Base-by-base conservation (phyloP, 1,140 invertebrate genomes). In the Panagrolaimus sp. region DNA sequence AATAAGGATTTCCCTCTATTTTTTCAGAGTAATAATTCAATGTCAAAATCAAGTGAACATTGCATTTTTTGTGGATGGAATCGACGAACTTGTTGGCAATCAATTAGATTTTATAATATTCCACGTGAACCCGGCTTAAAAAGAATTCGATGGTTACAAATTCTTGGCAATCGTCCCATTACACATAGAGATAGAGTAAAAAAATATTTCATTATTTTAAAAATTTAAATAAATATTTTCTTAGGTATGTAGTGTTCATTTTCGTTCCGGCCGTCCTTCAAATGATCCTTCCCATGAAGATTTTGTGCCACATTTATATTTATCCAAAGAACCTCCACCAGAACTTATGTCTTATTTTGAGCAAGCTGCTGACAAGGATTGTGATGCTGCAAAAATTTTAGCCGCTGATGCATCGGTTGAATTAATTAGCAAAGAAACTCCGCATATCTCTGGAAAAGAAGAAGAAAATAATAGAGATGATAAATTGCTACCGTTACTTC, bases 21-120 rank as follows among this genome's bases (percentile, higher is more conserved):
- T 7, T 52, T 52, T 7, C 48, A 52, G 17, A n/a, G 52, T 58
- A 5, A 21, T n/a, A 38, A 4, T 2, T 4, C 1, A 17, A 58
- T 58, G 52, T 21, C 52, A 0, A 58, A 58, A 58, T 21, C 52
- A 14, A 28, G 52, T 28, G 69, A 71, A 67, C 66, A 63, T 38
- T 71, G 69, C 47, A 55, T 63, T 43, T 71, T 71, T 58, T 71
- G 69, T 44, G 69, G 69, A 9, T 71, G 69, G 69, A 69, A 32
- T 17, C 43, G 69, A 3, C 45, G 63, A 43, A 69, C 66, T 15
- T 63, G 67, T 14, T 71, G 43, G 38, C 66, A 32, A 15, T 48
- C n/a, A n/a, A 69, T 71, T 44, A 68, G 69, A n/a, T 71, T 71
- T 47, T 71, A 45, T 46, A 58, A 58, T 15, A 46, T 71, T 70